Percentiles rank a stretch among this genome's conserved stretches.
These are phyloP conservation scores for Flexamia atlantica DNA, from an alignment of 2,888 invertebrate species.

Conservation along the genomic window DNA sequence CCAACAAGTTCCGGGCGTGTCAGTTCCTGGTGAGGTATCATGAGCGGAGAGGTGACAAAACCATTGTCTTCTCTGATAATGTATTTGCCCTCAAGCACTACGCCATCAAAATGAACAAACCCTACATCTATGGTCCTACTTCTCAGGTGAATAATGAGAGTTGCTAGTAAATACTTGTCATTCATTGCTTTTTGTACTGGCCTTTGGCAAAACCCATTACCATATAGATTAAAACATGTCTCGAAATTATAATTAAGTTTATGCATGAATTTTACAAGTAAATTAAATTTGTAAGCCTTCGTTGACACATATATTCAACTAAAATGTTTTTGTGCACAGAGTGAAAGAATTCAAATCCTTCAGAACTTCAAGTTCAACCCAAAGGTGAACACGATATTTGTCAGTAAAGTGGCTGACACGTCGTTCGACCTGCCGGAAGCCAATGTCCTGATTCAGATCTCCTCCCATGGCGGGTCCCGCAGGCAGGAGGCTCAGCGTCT, in stretches of 20 bases:
- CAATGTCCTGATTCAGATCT: conserved; percentile 98
- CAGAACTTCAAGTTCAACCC: conserved; percentile 99
- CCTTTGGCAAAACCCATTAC: no score
- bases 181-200: no score
- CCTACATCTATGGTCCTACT: conserved; percentile 99
- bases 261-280: no score
- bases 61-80: conserved; percentile 99
- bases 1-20: conserved; percentile 97
- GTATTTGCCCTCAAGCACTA: conserved; percentile 99
- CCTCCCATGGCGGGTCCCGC: conserved; percentile 98
- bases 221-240: no score
- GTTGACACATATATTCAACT: no score
- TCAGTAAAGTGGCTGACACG: conserved; percentile 99
- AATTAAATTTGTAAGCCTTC: no score
- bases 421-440: conserved; percentile 99
- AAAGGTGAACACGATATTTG: conserved; percentile 98
- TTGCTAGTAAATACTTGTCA: no score
- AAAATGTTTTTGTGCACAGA: background rate
- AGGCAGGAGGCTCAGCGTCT: conserved; percentile 98
- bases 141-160: conserved; percentile 77
- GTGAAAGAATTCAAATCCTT: conserved; percentile 97
- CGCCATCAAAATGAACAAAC: conserved; percentile 98
- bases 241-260: no score
- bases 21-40: conserved; percentile 96
- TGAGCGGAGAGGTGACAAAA: conserved; percentile 97